Percentiles rank a stretch among this genome's conserved stretches.
phyloP scores from a whole-genome alignment of 2,888 invertebrate species.

The Drosophila seclusa region DNA sequence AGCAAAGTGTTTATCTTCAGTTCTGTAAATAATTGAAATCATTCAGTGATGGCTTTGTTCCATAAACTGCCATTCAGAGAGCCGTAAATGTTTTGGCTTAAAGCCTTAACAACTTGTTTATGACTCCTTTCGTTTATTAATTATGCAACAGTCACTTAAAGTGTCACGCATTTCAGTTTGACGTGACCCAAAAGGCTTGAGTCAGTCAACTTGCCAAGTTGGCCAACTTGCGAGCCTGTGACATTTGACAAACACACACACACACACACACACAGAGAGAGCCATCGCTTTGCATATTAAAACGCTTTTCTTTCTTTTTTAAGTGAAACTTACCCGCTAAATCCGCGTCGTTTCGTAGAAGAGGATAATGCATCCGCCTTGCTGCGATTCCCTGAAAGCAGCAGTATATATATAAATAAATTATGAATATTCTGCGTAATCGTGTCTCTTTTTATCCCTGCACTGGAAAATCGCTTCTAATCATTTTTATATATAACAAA shows the following conservation, averaged over 20 bases:
- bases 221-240: background rate
- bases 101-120: slow-evolving; percentile 25
- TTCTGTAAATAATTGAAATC: slow-evolving; percentile 7
- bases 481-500: background rate
- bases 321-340: slow-evolving; percentile 90
- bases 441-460: background rate
- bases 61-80: background rate
- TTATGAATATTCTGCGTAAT: background rate
- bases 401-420: background rate
- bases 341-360: slow-evolving; percentile 93
- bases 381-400: slow-evolving; percentile 84
- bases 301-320: background rate
- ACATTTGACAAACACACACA: background rate
- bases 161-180: slow-evolving; percentile 18
- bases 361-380: slow-evolving; percentile 87
- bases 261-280: background rate
- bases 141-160: slow-evolving; percentile 37
- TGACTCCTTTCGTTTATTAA: slow-evolving; percentile 20
- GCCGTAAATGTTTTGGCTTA: slow-evolving; percentile 19
- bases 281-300: slow-evolving; percentile 32
- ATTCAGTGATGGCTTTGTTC: background rate
- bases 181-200: slow-evolving; percentile 27
- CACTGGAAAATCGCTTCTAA: background rate
- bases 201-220: background rate
- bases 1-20: background rate